Evolutionary conservation across 1,140 invertebrate genomes (phyloP), one percentile per base, ranked within the genome.

Genomic region (Meloidogyne exigua): DNA sequence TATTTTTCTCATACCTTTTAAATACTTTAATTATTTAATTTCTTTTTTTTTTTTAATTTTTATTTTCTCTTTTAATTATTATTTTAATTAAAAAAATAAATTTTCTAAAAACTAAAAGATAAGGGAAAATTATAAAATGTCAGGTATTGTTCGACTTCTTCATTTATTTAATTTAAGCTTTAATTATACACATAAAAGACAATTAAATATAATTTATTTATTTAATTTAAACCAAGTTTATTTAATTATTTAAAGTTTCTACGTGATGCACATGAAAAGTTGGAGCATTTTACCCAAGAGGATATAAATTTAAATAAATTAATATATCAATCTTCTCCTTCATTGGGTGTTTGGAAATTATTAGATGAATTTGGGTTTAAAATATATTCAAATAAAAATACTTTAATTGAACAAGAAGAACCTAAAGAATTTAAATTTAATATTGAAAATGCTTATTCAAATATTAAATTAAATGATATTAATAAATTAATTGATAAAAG

Each of bases 291-390:
- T 68, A 84, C 83, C 9, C 85, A 86, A 75, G 65, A 75, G 13
- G 84, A 86, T 68, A 77, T 86, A 9, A 68, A 84, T 64, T 36
- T 67, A 4, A 69, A 69, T 25, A 72, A 68, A 3, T 28, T 84
- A 39, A 70, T 69, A 7, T 84, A 85, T 68, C 42, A 64, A 57
- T 69, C 81, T 15, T 15, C 42, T 32, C 26, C 21, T 12, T 75
- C 83, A 42, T 63, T 82, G 9, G 81, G 81, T 32, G 63, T 74
- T 15, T 83, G 85, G 85, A 78, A 77, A 23, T 57, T 74, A 49
- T 68, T 80, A 15, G 85, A 87, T 76, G 76, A 81, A 32, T 87
- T 87, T 64, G 74, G 70, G 15, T 87, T 87, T 70, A 76, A 75
- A n/a, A 70, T 87, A 13, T 49, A 63, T 25, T 39, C 32, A 44